Base-by-base conservation (phyloP, 2,113 vertebrate species). In the Pitta sordida region DNA sequence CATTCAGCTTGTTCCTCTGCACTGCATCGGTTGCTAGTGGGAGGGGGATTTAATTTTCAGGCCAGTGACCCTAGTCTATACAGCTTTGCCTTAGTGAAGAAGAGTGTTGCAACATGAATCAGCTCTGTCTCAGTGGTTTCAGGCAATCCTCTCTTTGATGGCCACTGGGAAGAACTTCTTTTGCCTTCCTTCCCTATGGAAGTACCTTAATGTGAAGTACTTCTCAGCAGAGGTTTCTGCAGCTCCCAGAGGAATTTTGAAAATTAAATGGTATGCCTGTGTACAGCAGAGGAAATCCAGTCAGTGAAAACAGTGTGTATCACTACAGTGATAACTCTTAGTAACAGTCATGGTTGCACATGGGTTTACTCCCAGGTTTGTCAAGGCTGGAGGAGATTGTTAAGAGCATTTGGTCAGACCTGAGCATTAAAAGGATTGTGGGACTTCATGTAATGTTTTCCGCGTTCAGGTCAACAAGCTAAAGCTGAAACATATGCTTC, bases 21-120 rank as follows among this genome's bases (percentile, higher is more conserved):
- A 39, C 39, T 0, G 0, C 0, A 0, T n/a, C 15, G 30, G 22
- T 51, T 44, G 26, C 22, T 9, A 32, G 3, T 1, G 2, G 18
- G 34, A 49, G 34, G 20, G 10, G 17, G 43, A 4, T 48, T 79
- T 73, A 7, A n/a, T 64, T 78, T 89, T 81, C 32, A 76, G 63
- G 36, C n/a, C 34, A 15, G 27, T 41, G 24, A 48, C 32, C 29
- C 11, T 32, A 3, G 7, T 32, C 20, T 67, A 44, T 18, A 20
- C 11, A 9, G 49, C 41, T 82, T 48, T 67, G 46, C 52, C 59
- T 46, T 67, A 23, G 43, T 20, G 15, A 48, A 49, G 76, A 23
- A 29, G 51, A 51, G 43, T 6, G 23, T 53, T 83, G 29, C 29
- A 80, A 15, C 30, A 6, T 1, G 1, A 11, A 21, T 63, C 51